Evolutionary conservation across 2,113 vertebrate species (phyloP), one percentile per base, ranked within the genome.

Genomic region (Chlamydotis undulata): DNA sequence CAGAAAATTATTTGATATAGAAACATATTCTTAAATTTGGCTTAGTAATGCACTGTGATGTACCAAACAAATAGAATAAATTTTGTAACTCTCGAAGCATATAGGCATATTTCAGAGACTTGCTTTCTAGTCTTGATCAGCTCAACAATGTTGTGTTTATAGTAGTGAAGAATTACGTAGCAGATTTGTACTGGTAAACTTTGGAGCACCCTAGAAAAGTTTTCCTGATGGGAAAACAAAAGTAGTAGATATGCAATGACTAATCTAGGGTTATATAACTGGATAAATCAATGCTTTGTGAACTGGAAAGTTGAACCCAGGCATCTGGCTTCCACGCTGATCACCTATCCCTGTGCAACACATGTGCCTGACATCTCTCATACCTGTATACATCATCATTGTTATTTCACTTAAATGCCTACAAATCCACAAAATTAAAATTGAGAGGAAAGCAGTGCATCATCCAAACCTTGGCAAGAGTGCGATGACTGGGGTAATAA

Each of bases 401-500:
- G 18, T 19, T 41, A 25, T 61, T 55, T 65, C 50, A 25, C 35
- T 52, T 17, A 35, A 47, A 19, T 12, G 12, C 18, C 57, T 50
- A 13, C 53, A 71, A 26, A 67, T 18, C 10, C 59, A 37, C 41
- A 24, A 21, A 37, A 55, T 2, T 11, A 37, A 50, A 37, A 49
- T 1, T 1, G 35, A 57, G 35, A 64, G 47, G 56, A 55, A n/a
- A 77, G 14, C 3, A 68, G 19, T 7, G n/a, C 47, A 57, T 47
- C 28, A 28, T 29, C 14, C 95, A 82, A 97, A 99, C 99, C 99
- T 99, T 86, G 99, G 99, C 69, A 99, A 74, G 71, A 99, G 98
- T 1, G 99, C 99, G 13, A 97, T 85, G 39, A 98, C 96, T 0
- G 99, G 99, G 4, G 98, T 98, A 89, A 99, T 94, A 61, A 99